phyloP scores from a whole-genome alignment of 2,888 invertebrate genomes.

The Uropetala carovei region DNA sequence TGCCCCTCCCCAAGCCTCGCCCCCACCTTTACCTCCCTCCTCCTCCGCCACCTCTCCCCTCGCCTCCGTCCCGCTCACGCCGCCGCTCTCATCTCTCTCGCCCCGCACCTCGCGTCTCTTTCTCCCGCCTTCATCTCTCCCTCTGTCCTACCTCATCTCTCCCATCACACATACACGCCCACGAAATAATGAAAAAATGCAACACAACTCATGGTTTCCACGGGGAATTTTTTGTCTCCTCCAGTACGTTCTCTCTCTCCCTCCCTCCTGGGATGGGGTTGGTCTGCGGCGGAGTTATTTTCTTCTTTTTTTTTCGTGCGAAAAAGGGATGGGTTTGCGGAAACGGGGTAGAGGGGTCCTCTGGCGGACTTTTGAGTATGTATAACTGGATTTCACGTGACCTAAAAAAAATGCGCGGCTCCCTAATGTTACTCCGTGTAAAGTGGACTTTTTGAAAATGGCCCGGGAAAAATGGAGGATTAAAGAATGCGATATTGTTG shows the following conservation, averaged over 20 bases:
- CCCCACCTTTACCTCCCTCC: neutral
- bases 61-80: neutral
- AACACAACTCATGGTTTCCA: conserved; percentile 57
- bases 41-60: neutral
- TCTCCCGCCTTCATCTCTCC: neutral
- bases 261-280: conserved; percentile 20
- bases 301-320: neutral
- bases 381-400: neutral
- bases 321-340: neutral
- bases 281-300: neutral
- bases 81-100: neutral
- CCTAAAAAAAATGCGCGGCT: neutral
- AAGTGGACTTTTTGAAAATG: neutral
- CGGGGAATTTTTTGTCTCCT: neutral
- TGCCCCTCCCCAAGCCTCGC: neutral
- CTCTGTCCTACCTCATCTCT: neutral
- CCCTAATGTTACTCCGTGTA: neutral
- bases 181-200: conserved; percentile 51
- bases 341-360: neutral
- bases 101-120: neutral
- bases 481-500: no score
- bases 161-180: neutral
- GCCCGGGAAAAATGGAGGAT: neutral
- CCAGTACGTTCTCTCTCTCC: neutral
- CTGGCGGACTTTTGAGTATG: neutral